Base-by-base conservation (phyloP, 1,140 invertebrate species). In the Nebria ingens region DNA sequence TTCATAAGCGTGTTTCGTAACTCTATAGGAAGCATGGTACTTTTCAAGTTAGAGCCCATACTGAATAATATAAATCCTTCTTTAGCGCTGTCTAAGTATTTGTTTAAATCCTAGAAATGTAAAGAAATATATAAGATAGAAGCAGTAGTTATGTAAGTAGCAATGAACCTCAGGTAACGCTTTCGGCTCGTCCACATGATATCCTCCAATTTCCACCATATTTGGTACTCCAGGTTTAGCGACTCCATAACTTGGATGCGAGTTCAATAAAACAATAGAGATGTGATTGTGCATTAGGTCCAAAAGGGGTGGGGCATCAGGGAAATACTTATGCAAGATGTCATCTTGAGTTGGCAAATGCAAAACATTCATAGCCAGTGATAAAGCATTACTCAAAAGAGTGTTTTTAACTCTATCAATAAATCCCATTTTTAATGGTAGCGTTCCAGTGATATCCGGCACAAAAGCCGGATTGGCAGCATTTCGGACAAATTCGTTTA, bases 401-500 rank as follows among this genome's bases (percentile, higher is more conserved):
- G 51, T 23, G 53, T 76, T 75, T 19, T 55, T 56, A 22, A 71
- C 15, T 12, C 74, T 65, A 9, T 71, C 62, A 0, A 45, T 57
- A 20, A 81, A 70, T 12, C 68, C 67, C 65, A 81, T 82, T 29
- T 74, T 71, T 50, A 76, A 74, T 2, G 76, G 72, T 25, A 73
- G 73, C 42, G 70, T 73, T 40, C 75, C 58, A 54, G 79, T 78
- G 22, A 76, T 61, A 20, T 72, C 70, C 1, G 79, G 71, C 1
- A 79, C 71, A 59, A 73, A 78, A 1, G 74, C 74, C 1, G 76
- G 71, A 40, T 77, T 77, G 15, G 72, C 66, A 0, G 79, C 75
- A 42, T 45, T 21, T 49, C 23, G 53, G 19, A 54, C 21, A 19
- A 55, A 50, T 21, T 59, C 40, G 29, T 59, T 54, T 12, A 51